These are phyloP conservation scores for Pollenia labialis DNA, from an alignment of 2,888 invertebrate species.

Conservation along the genomic window DNA sequence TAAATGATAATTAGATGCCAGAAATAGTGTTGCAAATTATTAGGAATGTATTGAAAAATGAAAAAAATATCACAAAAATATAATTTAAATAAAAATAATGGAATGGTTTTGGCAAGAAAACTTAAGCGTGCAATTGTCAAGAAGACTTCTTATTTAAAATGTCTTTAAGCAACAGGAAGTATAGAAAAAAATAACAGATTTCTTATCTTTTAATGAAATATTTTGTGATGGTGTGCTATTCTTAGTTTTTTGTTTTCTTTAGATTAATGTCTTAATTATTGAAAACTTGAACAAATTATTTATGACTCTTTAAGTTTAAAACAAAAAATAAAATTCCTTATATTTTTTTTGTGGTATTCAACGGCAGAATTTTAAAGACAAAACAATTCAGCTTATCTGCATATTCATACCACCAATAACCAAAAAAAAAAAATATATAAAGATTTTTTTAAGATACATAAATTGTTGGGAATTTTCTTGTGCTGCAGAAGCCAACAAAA, in stretches of 20 bases:
- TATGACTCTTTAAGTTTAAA: slow-evolving; percentile 57
- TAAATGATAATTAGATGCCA: slow-evolving; percentile 38
- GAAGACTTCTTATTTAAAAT: background rate
- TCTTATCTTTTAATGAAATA: slow-evolving; percentile 16
- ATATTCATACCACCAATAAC: slow-evolving; percentile 10
- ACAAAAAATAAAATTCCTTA: slow-evolving; percentile 48
- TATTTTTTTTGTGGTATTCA: slow-evolving; percentile 31
- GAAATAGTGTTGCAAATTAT: slow-evolving; percentile 21
- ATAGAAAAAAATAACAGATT: background rate
- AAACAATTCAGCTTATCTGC: slow-evolving; percentile 30
- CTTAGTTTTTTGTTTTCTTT: background rate
- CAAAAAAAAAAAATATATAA: slow-evolving; percentile 13
- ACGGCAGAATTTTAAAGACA: background rate
- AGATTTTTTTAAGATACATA: slow-evolving; percentile 44
- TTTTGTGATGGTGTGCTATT: slow-evolving; percentile 6
- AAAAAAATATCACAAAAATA: background rate
- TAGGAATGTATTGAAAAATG: background rate
- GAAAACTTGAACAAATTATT: slow-evolving; percentile 70
- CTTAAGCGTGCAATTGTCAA: slow-evolving; percentile 6
- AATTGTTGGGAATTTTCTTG: slow-evolving; percentile 12
- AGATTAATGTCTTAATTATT: slow-evolving; percentile 71
- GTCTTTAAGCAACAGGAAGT: slow-evolving; percentile 29
- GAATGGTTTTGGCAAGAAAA: slow-evolving; percentile 39
- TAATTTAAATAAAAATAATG: slow-evolving; percentile 3
- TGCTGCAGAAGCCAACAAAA: slow-evolving; percentile 17